Evolutionary conservation across 2,888 invertebrate species (phyloP).

Genomic region (Apamea crenata): DNA sequence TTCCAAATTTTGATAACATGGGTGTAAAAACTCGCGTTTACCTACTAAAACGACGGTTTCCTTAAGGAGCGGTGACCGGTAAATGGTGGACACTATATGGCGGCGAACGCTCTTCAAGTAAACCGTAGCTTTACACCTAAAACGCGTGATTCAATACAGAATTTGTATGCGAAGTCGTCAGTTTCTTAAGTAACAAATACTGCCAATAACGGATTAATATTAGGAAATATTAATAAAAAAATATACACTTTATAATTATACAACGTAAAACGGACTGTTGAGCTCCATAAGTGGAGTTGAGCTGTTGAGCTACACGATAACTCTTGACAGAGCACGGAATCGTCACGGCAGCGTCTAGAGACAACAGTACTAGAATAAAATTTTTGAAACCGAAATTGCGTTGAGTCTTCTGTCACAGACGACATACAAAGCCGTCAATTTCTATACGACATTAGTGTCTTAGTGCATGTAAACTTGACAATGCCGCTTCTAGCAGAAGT

Average conservation of each 20-base stretch:
- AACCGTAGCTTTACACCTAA: background rate
- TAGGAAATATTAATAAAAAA: background rate
- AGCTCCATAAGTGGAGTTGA: background rate
- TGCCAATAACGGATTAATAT: background rate
- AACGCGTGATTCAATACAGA: background rate
- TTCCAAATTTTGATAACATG: background rate
- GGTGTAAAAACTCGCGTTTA: too few relatives aligned
- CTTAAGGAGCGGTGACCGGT: background rate
- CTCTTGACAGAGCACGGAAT: background rate
- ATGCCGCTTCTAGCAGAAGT: background rate
- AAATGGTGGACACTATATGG: too few relatives aligned
- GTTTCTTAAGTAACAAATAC: background rate
- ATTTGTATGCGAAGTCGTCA: background rate
- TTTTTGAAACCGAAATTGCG: background rate
- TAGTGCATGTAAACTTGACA: background rate
- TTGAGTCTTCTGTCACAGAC: background rate
- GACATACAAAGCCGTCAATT: background rate
- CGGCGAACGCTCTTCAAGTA: too few relatives aligned
- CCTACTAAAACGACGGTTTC: background rate
- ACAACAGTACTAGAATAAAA: background rate
- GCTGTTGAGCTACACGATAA: conserved; percentile 5
- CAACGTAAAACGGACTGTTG: background rate
- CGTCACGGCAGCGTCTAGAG: background rate
- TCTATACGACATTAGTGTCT: background rate
- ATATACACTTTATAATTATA: background rate